Evolutionary conservation across 2,113 vertebrate genomes (phyloP).

Genomic region (Cyanistes caeruleus): DNA sequence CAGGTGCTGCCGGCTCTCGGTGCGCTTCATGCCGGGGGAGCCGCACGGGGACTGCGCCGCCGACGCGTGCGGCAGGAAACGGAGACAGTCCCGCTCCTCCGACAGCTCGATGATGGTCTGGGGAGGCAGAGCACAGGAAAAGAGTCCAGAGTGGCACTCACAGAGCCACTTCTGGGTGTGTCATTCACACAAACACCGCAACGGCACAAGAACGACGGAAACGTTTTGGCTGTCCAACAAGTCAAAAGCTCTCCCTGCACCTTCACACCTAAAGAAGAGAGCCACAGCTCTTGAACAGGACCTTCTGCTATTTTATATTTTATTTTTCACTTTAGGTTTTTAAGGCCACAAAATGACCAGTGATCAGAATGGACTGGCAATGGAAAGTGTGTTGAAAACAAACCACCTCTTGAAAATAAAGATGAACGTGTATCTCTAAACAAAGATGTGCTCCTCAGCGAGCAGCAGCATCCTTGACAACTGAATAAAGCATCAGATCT

Average conservation of each 20-base stretch:
- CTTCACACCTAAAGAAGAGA: not conserved
- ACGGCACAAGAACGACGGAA: not conserved
- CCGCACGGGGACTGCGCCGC: constrained; percentile 86
- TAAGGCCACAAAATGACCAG: not conserved
- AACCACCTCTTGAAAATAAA: not conserved
- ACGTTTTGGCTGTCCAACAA: not conserved
- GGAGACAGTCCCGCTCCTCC: constrained; percentile 93
- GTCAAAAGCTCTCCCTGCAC: not conserved
- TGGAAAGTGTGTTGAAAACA: not conserved
- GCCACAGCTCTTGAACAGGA: not conserved
- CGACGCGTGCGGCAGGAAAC: constrained; percentile 82
- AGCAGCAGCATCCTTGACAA: not conserved
- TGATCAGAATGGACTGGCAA: accelerated
- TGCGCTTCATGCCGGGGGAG: constrained; percentile 93
- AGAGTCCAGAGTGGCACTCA: not conserved
- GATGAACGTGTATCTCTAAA: not conserved
- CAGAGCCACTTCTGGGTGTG: not conserved
- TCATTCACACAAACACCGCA: not conserved
- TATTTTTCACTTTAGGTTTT: not conserved
- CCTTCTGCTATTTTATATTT: not conserved
- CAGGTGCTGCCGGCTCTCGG: constrained; percentile 94
- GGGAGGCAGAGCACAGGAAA: not conserved
- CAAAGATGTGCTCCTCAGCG: not conserved
- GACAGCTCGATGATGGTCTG: constrained; percentile 93
- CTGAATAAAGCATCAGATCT: not conserved